Evolutionary conservation across 1,140 invertebrate genomes (phyloP).

Genomic region (Apis cerana): DNA sequence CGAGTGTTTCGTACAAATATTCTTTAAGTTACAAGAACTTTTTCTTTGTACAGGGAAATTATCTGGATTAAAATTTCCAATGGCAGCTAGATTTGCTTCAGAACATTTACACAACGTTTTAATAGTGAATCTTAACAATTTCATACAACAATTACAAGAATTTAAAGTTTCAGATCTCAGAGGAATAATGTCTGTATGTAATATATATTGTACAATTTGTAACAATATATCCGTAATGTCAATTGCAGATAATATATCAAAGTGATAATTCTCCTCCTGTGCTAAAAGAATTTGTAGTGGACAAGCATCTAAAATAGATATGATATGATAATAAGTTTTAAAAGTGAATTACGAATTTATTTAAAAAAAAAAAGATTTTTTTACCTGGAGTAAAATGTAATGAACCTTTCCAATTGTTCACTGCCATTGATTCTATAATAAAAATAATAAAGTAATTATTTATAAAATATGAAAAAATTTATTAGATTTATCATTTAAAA

Average conservation of each 20-base stretch:
- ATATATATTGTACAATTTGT: constrained; percentile 63
- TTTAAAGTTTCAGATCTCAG: constrained; percentile 55
- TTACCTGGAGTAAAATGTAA: constrained; percentile 72
- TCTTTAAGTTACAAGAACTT: constrained; percentile 24
- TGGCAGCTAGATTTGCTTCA: constrained; percentile 55
- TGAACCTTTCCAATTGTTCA: constrained; percentile 68
- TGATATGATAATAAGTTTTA: constrained; percentile 5
- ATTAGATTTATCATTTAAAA: too few species aligned
- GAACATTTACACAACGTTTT: constrained; percentile 72
- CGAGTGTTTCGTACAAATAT: constrained; percentile 47
- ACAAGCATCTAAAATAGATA: constrained; percentile 72
- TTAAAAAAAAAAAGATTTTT: neutral
- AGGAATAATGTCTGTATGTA: constrained; percentile 65
- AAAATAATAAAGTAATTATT: constrained; percentile 18
- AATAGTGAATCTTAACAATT: constrained; percentile 69
- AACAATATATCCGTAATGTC: constrained; percentile 69
- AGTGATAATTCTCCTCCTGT: constrained; percentile 71
- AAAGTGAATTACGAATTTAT: neutral
- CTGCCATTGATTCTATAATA: constrained; percentile 58
- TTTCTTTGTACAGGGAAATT: constrained; percentile 5
- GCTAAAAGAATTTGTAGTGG: constrained; percentile 71
- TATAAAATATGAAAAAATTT: too few species aligned
- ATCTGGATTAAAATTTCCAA: neutral
- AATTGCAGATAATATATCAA: constrained; percentile 70
- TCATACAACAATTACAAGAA: constrained; percentile 71